phyloP scores from a whole-genome alignment of 2,888 invertebrate genomes.

The Lypha dubia region DNA sequence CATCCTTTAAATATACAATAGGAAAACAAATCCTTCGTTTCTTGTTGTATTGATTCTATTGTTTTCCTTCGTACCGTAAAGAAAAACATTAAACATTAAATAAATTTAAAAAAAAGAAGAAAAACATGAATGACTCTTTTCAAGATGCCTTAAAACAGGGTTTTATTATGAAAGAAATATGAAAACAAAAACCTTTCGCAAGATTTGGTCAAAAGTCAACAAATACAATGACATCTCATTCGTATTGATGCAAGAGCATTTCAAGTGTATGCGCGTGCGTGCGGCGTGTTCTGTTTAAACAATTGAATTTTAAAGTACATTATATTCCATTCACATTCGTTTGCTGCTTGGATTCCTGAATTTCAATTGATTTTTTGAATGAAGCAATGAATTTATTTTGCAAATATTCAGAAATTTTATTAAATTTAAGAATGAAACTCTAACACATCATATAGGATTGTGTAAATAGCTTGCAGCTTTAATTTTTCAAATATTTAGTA shows the following conservation, averaged over 20 bases:
- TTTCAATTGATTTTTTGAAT: slow-evolving; percentile 28
- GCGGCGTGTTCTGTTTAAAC: not conserved
- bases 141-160: not conserved
- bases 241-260: not conserved
- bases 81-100: not conserved
- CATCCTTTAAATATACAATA: too few relatives aligned
- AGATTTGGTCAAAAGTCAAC: slow-evolving; percentile 14
- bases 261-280: not conserved
- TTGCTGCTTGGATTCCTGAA: not conserved
- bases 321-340: slow-evolving; percentile 16
- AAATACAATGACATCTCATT: not conserved
- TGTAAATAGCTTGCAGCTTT: too few relatives aligned
- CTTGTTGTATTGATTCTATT: not conserved
- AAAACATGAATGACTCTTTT: not conserved
- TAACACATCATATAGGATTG: too few relatives aligned
- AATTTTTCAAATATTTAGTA: too few relatives aligned
- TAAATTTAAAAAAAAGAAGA: too few relatives aligned
- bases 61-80: not conserved
- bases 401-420: too few relatives aligned
- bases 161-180: not conserved
- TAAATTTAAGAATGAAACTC: too few relatives aligned
- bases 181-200: not conserved
- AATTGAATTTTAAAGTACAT: slow-evolving; percentile 1
- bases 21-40: too few relatives aligned
- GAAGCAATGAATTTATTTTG: slow-evolving; percentile 16